Base-by-base conservation (phyloP, 2,113 vertebrate genomes). In the Campylomormyrus tamandua region DNA sequence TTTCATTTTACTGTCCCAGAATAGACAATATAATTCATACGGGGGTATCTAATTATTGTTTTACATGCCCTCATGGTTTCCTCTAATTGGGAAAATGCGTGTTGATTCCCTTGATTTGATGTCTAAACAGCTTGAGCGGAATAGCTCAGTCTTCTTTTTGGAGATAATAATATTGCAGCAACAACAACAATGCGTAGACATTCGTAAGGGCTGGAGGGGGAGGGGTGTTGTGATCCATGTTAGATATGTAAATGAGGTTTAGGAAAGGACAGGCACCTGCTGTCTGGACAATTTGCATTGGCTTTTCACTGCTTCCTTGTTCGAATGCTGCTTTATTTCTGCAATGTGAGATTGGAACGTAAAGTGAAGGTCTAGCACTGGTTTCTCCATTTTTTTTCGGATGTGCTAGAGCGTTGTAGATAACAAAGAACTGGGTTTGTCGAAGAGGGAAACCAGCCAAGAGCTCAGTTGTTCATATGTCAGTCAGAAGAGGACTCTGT, bases 201-300 rank as follows among this genome's bases (percentile, higher is more conserved):
- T 90, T 89, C 88, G 91, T 91, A 91, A 92, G 83, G 89, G 74
- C 48, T n/a, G 52, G 88, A 31, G 88, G 74, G 52, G 66, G 58
- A 39, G 90, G 91, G 90, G 89, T 90, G 87, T 91, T 91, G 92
- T 89, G 92, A 91, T 86, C 84, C 66, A 89, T 88, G 92, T 92
- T 92, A 93, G 91, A 92, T 93, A 92, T 94, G 93, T 91, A 94
- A 93, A 94, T 93, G 48, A 92, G 92, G 83, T 89, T 93, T 91
- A 93, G 90, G 91, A 92, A 92, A 92, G 91, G 91, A 91, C 87
- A 89, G 92, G 92, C 93, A 94, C 92, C 93, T 94, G 93, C 93
- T 94, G 92, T 93, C 93, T 92, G 70, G 66, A 88, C 50, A 89
- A 92, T 93, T 93, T 94, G 92, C 93, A 92, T 92, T 88, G 90